Evolutionary conservation across 2,797 vertebrate genomes (phyloP), one percentile per base, ranked within the genome.

Genomic region (Botia kubotai): DNA sequence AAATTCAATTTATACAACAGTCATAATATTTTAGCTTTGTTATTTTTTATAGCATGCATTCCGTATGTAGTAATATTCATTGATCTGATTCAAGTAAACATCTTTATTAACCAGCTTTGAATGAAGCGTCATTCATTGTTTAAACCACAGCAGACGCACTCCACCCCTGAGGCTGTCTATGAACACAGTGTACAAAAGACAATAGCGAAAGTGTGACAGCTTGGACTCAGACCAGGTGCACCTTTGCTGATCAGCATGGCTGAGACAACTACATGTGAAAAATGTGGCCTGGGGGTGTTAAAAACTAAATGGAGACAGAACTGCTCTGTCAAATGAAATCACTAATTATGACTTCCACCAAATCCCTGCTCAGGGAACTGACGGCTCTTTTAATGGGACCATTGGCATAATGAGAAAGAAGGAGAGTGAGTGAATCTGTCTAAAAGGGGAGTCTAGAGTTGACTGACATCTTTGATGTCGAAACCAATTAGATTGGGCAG

Each of bases 401-500:
- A 94, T 92, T 94, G 94, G 93, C 94, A 94, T 92, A 95, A 95
- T 93, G 92, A 95, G 93, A 91, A 94, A 93, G 92, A 94, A 93
- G 91, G 92, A 94, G 86, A 86, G 50, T 48, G 81, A 83, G 76
- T 94, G 94, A 94, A 94, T 93, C 92, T 36, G 79, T 86, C 81
- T 94, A 94, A 94, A 94, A 95, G 93, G 92, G 90, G 93, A 96
- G 92, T 93, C 92, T 94, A 91, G 92, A 93, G 91, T 93, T 95
- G 94, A 95, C 92, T 95, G 94, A 95, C 94, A 95, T 95, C 93
- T 95, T 94, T 95, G 94, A 95, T 94, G 94, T 94, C 92, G 93
- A 94, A 82, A 93, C 93, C 93, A 95, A 95, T 96, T 95, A 95
- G 93, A 94, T 94, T 93, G 93, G 93, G 93, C 93, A 93, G 93